Base-by-base conservation (phyloP, 2,888 invertebrate species). In the Leucoptera coffeella region DNA sequence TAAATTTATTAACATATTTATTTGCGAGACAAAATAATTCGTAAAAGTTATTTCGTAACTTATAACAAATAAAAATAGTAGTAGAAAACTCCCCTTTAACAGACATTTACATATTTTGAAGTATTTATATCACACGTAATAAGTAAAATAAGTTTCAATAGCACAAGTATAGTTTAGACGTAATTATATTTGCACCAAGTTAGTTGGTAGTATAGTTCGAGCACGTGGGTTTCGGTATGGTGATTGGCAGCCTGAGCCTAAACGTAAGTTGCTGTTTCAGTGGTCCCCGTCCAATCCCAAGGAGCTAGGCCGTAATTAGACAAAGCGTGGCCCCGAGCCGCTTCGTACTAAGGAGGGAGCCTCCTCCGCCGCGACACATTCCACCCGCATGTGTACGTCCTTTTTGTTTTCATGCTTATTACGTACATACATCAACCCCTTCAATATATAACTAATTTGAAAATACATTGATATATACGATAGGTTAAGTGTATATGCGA, bases 381-480 rank as follows among this genome's bases (percentile, higher is more conserved):
- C 52, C 55, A 54, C 46, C 50, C 55, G 50, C 53, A 53, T 57
- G 53, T 56, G 65, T 65, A 67, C 64, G 69, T 69, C 58, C 47
- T 37, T 45, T 52, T 59, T 49, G 36, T 43, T 59, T 57, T 51
- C 44, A 46, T 50, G 51, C 45, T 43, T n/a, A n/a, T n/a, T n/a
- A n/a, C n/a, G n/a, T n/a, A n/a, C n/a, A n/a, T n/a, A n/a, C n/a
- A n/a, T n/a, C n/a, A n/a, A n/a, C n/a, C n/a, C n/a, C n/a, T n/a
- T n/a, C n/a, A n/a, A n/a, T n/a, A n/a, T n/a, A n/a, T n/a, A n/a
- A n/a, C n/a, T n/a, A n/a, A n/a, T n/a, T n/a, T n/a, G n/a, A n/a
- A n/a, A n/a, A n/a, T n/a, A n/a, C n/a, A n/a, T n/a, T n/a, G n/a
- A n/a, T n/a, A n/a, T n/a, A n/a, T n/a, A n/a, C n/a, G n/a, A n/a